phyloP scores from a whole-genome alignment of 2,113 vertebrate species.

The Neopipo cinnamomea region DNA sequence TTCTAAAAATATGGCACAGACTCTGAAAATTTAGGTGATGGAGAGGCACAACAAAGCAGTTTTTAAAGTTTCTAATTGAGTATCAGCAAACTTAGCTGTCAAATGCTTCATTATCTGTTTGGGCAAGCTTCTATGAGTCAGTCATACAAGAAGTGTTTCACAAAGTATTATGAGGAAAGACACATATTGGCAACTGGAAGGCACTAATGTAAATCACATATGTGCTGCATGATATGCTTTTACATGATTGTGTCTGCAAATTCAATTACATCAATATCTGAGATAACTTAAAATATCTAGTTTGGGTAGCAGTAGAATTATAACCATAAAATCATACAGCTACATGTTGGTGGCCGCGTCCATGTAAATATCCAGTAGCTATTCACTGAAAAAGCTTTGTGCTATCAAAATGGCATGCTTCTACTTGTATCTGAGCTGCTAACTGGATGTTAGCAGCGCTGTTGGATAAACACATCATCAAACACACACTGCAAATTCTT shows the following conservation, averaged over 20 bases:
- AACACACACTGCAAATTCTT: background rate
- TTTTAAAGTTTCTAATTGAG: background rate
- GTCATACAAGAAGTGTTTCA: background rate
- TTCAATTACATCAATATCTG: background rate
- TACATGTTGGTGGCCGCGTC: background rate
- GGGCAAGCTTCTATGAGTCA: background rate
- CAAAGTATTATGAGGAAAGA: background rate
- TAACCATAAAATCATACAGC: background rate
- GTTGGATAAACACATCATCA: background rate
- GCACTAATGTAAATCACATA: background rate
- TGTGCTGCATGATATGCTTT: background rate
- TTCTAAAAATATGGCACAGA: background rate
- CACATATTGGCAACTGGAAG: background rate
- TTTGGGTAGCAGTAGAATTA: background rate
- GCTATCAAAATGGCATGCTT: background rate
- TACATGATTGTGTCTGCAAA: background rate
- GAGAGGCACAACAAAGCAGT: background rate
- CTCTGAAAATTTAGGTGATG: background rate
- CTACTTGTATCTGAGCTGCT: background rate
- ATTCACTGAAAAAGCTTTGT: background rate
- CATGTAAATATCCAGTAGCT: background rate
- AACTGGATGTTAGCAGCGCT: background rate
- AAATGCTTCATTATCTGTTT: background rate
- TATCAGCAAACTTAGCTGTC: background rate
- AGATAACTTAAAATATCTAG: background rate